Conservation (phyloP, 2,797 vertebrate genomes). For the Alosa sapidissima region DNA sequence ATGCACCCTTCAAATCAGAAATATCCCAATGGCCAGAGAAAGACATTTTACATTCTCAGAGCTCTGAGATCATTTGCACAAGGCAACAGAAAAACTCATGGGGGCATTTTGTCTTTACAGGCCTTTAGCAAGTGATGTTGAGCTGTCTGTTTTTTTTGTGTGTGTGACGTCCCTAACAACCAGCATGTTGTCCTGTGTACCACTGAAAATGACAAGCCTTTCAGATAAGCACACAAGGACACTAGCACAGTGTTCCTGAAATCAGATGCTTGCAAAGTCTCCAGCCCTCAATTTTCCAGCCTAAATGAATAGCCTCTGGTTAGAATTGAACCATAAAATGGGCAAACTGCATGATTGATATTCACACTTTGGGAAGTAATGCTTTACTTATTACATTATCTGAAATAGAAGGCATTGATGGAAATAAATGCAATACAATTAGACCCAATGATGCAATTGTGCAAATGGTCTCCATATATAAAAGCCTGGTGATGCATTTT, state of each 20-base stretch:
- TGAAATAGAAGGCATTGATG: constrained; percentile 34
- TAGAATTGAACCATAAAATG: constrained; percentile 30
- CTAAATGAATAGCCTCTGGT: constrained; percentile 18
- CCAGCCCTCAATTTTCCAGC: background rate
- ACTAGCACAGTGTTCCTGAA: background rate
- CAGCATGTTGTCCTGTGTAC: background rate
- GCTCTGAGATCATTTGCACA: background rate
- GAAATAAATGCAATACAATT: constrained; percentile 48
- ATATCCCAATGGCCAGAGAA: background rate
- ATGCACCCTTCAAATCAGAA: background rate
- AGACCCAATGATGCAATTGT: constrained; percentile 41
- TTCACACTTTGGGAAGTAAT: constrained; percentile 46
- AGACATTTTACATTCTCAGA: too few relatives aligned
- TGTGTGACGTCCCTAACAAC: background rate
- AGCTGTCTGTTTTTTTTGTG: background rate
- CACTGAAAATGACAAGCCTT: background rate
- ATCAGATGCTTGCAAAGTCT: background rate
- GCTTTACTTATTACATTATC: constrained; percentile 46
- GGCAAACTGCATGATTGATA: constrained; percentile 42
- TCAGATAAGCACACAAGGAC: background rate
- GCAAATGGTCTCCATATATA: constrained; percentile 44
- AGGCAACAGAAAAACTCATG: too few relatives aligned
- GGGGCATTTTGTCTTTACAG: background rate
- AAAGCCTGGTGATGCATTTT: constrained; percentile 35
- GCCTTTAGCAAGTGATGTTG: background rate